Percentiles rank a stretch among this genome's conserved stretches.
Conservation (phyloP, 2,113 vertebrate species). For the Taurulus bubalis region DNA sequence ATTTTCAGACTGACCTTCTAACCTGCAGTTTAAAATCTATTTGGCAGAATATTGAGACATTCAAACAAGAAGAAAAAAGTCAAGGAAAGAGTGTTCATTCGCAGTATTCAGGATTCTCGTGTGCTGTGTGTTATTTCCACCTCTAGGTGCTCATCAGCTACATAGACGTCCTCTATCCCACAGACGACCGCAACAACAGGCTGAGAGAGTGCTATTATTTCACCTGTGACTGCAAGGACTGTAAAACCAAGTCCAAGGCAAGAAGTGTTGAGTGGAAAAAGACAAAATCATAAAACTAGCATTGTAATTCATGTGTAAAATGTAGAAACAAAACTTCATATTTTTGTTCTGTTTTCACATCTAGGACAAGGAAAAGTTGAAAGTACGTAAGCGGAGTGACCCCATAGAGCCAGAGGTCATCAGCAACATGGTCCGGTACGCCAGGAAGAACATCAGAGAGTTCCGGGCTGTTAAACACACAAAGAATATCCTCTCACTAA, state of each 20-base stretch:
- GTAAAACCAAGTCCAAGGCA: constrained; percentile 89
- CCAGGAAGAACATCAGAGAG: constrained; percentile 89
- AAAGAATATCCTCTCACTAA: constrained; percentile 92
- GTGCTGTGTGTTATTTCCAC: constrained; percentile 20
- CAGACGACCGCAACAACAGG: constrained; percentile 91
- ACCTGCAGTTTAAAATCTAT: background rate
- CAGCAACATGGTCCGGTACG: constrained; percentile 90
- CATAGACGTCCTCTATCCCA: constrained; percentile 95
- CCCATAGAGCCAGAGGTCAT: constrained; percentile 84
- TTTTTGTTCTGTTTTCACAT: constrained; percentile 12
- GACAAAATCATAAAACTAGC: background rate
- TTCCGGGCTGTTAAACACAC: constrained; percentile 90
- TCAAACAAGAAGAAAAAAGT: background rate
- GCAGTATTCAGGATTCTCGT: background rate
- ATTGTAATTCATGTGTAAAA: background rate
- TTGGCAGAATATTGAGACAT: background rate
- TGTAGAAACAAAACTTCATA: background rate
- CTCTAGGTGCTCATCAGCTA: constrained; percentile 93
- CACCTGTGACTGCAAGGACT: constrained; percentile 92
- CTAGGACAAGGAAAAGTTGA: constrained; percentile 92
- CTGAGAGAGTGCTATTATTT: constrained; percentile 93
- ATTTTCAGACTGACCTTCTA: constrained; percentile 37
- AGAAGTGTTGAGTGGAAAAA: background rate
- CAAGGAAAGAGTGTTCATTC: background rate
- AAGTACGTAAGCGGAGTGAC: constrained; percentile 85